These are phyloP conservation scores for Drosophila eugracilis DNA, from an alignment of 1,140 invertebrate genomes.

Conservation along the genomic window DNA sequence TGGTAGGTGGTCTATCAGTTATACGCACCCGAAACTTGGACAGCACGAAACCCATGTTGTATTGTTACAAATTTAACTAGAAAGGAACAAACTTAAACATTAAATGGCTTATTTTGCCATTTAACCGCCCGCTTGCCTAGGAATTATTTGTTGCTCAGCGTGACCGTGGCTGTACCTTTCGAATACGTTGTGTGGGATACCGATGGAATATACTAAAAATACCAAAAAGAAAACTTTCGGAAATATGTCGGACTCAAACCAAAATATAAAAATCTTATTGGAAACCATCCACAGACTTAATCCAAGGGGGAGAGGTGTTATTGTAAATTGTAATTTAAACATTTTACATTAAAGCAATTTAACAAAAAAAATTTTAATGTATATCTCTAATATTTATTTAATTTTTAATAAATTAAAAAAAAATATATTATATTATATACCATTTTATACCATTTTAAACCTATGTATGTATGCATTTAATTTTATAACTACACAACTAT, in stretches of 20 bases:
- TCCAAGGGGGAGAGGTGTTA: too few relatives aligned
- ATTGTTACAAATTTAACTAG: neutral
- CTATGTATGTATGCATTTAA: too few relatives aligned
- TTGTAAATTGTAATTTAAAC: neutral
- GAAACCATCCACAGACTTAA: neutral
- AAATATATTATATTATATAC: too few relatives aligned
- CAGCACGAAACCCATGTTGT: constrained; percentile 41
- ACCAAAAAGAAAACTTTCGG: neutral
- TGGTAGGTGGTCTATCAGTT: too few relatives aligned
- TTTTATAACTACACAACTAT: too few relatives aligned
- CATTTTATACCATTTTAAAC: too few relatives aligned
- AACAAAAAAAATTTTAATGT: too few relatives aligned
- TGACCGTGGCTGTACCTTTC: constrained; percentile 10
- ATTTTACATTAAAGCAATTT: neutral
- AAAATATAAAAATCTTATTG: neutral
- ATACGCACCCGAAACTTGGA: constrained; percentile 46
- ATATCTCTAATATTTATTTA: too few relatives aligned
- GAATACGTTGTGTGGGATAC: too few relatives aligned
- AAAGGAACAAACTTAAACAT: constrained; percentile 27
- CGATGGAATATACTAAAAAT: neutral
- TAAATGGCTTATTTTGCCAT: constrained; percentile 34
- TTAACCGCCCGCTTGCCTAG: constrained; percentile 27
- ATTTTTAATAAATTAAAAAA: too few relatives aligned
- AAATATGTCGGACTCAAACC: neutral
- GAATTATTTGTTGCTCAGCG: constrained; percentile 23